Conservation (phyloP, 1,140 invertebrate genomes). For the Magallana ariakensis region DNA sequence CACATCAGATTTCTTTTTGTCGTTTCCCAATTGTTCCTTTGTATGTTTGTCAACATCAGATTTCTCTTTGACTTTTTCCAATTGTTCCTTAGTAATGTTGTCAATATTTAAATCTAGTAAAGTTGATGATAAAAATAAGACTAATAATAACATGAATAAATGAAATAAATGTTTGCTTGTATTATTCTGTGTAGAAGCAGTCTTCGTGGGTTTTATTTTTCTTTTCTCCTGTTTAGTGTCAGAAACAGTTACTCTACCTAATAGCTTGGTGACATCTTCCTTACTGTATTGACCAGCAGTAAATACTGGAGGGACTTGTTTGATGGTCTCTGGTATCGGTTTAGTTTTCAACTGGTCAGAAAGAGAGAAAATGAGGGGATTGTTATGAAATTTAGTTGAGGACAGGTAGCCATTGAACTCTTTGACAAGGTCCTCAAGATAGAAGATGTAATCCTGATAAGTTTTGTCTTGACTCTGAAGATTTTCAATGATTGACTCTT, state of each 20-base stretch:
- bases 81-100: no score
- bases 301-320: no score
- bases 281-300: no score
- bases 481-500: not conserved
- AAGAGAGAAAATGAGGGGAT: no score
- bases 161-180: not conserved
- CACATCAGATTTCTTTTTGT: not conserved
- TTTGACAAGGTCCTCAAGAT: not conserved
- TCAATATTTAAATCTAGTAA: no score
- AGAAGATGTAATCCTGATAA: not conserved
- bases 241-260: not conserved
- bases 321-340: not conserved
- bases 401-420: not conserved
- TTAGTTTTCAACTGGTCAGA: not conserved
- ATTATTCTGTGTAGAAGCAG: not conserved
- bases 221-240: not conserved
- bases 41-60: no score
- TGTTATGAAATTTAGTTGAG: not conserved
- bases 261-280: no score
- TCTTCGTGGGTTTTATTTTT: not conserved
- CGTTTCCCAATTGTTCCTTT: no score
- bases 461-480: not conserved
- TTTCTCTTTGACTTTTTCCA: no score
- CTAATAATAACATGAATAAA: no score
- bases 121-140: no score